Evolutionary conservation across 2,888 invertebrate genomes (phyloP), one percentile per base, ranked within the genome.

Genomic region (Drosophila kanekoi): DNA sequence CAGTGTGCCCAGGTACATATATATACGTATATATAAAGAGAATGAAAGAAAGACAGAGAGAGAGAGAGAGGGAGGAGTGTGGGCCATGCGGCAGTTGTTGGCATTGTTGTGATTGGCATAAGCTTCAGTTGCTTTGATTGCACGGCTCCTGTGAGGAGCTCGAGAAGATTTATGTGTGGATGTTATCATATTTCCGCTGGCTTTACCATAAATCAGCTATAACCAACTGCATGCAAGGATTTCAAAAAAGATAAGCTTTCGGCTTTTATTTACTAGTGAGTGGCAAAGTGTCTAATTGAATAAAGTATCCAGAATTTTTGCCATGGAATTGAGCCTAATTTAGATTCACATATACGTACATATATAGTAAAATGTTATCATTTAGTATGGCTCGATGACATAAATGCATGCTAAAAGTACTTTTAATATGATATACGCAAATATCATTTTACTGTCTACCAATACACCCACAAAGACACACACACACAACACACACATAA

Each of bases 341-440:
- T 1, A 23, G 0, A 23, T 23, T 20, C 20, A 5, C 23, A 23
- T 1, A 23, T 0, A 23, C 1, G n/a, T n/a, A 18, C 18, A 18
- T 18, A 1, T 23, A 23, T 5, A 23, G 5, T 56, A 47, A 66
- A 67, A 64, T 64, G 49, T 70, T 75, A 74, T 72, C 67, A 78
- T 67, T 72, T 62, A 66, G 57, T 71, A 35, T 44, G 58, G 65
- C 66, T 88, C 79, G 79, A 85, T 81, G 79, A 69, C 59, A 72
- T 77, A 59, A 72, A 74, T 72, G 57, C 56, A 68, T 71, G 51
- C 67, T 47, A 49, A 71, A 71, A 56, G 69, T 68, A 62, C 74
- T 79, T 78, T 58, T 49, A 40, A 38, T 43, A 35, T 48, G 10
- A 57, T 41, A 13, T 14, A 38, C 3, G 8, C 35, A 35, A 14